phyloP scores from a whole-genome alignment of 2,888 invertebrate species.

The Dryobota labecula region DNA sequence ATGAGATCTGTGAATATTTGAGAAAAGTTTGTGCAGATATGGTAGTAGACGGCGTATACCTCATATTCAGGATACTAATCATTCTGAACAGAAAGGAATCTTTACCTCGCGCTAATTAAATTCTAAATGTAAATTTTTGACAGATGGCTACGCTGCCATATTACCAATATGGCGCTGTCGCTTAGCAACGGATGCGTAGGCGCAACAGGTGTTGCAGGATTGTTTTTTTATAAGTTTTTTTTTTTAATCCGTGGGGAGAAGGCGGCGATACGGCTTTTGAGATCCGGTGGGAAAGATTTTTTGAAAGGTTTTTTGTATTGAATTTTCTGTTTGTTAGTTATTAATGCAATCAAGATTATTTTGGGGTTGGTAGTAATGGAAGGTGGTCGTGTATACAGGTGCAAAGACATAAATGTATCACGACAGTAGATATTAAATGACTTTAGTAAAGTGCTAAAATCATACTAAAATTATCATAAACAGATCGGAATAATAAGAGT shows the following conservation, averaged over 20 bases:
- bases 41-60: neutral
- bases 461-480: no score
- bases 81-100: conserved; percentile 8
- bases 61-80: neutral
- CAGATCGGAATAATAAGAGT: no score
- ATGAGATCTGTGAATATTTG: no score
- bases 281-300: conserved; percentile 78
- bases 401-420: neutral
- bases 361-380: conserved; percentile 49
- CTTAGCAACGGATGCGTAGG: conserved; percentile 84
- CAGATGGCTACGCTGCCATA: conserved; percentile 84
- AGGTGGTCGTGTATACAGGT: conserved; percentile 36
- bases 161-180: conserved; percentile 79
- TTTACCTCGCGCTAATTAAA: conserved; percentile 65
- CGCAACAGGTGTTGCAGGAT: conserved; percentile 85
- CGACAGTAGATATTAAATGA: no score
- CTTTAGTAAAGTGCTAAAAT: neutral
- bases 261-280: conserved; percentile 83
- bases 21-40: neutral
- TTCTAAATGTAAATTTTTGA: conserved; percentile 84
- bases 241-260: conserved; percentile 71
- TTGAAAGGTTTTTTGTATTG: conserved; percentile 67
- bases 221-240: conserved; percentile 74
- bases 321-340: conserved; percentile 54
- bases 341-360: conserved; percentile 49